Percentiles rank a stretch among this genome's conserved stretches.
These are phyloP conservation scores for Charina bottae DNA, from an alignment of 2,113 vertebrate genomes.

Conservation along the genomic window DNA sequence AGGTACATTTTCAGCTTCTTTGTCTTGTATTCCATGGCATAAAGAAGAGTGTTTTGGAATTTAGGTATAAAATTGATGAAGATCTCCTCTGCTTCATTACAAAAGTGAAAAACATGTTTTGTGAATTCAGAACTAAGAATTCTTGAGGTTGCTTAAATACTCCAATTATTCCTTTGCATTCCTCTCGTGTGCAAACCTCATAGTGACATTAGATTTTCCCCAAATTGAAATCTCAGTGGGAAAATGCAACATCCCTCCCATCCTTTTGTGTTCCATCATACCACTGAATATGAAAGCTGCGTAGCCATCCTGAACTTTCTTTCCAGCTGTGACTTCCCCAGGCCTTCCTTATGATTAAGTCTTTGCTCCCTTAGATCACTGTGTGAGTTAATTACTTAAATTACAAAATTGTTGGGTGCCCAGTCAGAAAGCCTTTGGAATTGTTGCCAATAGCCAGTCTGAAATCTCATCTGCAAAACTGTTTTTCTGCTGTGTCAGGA, in stretches of 20 bases:
- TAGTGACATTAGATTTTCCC: not conserved
- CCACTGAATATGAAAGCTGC: not conserved
- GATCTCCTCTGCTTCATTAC: not conserved
- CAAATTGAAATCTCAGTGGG: not conserved
- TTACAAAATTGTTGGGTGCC: constrained; percentile 26
- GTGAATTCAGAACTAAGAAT: not conserved
- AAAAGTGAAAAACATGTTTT: not conserved
- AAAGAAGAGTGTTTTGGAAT: not conserved
- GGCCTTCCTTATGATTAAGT: not conserved
- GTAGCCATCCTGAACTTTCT: not conserved
- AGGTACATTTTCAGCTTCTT: not conserved
- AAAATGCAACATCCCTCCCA: not conserved
- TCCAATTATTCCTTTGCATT: not conserved
- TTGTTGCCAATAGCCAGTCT: constrained; percentile 29
- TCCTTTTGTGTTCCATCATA: not conserved
- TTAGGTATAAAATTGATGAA: not conserved
- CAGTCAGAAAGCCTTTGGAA: constrained; percentile 16
- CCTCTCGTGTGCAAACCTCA: not conserved
- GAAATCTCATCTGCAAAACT: constrained; percentile 14
- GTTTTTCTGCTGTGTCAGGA: constrained; percentile 27
- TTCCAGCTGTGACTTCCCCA: not conserved
- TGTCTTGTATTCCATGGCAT: not conserved
- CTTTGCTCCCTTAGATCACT: constrained; percentile 12
- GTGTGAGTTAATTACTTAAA: constrained; percentile 35
- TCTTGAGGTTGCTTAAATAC: constrained; percentile 1